Base-by-base conservation (phyloP, 2,888 invertebrate species). In the Meganola albula region DNA sequence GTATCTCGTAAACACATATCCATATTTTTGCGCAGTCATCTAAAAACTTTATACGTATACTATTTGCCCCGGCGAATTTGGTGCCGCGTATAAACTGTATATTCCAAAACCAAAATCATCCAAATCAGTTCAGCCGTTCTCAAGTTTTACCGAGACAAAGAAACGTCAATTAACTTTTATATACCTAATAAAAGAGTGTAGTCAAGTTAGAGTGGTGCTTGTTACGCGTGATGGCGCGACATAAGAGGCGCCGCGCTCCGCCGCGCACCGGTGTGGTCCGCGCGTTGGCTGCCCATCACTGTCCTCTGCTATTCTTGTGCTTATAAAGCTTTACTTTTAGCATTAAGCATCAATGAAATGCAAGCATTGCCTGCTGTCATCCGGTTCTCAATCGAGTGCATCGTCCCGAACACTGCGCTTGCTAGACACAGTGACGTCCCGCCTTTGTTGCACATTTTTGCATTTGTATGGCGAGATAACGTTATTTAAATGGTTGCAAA, bases 361-460 rank as follows among this genome's bases (percentile, higher is more conserved):
- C 56, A 66, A 58, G 59, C 63, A 69, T 65, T 70, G 62, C 59
- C 61, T 57, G 65, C 72, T 70, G 70, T 77, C 82, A 79, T 82
- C 77, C 71, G 54, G 58, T 63, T 74, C 66, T 73, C 70, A 83
- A 82, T 82, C 77, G 75, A 74, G 75, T 78, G 76, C 71, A 77
- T 64, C 61, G 68, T 65, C 72, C 65, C 76, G 69, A 51, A 64
- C 50, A 56, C 47, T 70, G 55, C 55, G 58, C 65, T 70, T 58
- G 53, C 65, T 66, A 85, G 84, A 85, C 84, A 79, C 65, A 66
- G 67, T 66, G 83, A 75, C 84, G 83, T 68, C 82, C 40, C 38
- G 56, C 44, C 42, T 45, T 63, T 62, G 57, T 49, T 53, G 40
- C 12, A 29, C 28, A 48, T 53, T 58, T 46, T 55, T 48, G 26